Percentiles rank a stretch among this genome's conserved stretches.
Conservation (phyloP, 1,140 invertebrate species). For the Aporrectodea caliginosa region DNA sequence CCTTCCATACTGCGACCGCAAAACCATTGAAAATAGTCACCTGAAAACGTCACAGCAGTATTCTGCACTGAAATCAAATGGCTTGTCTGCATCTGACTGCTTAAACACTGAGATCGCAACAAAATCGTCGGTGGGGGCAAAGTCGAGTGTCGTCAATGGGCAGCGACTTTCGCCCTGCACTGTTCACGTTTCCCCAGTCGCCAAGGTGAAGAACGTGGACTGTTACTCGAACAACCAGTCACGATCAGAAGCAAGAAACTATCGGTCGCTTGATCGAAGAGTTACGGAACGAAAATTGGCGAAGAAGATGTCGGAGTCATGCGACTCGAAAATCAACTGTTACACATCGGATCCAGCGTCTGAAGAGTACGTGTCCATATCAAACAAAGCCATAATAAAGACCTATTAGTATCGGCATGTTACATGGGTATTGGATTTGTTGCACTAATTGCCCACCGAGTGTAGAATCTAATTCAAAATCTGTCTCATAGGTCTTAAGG, state of each 20-base stretch:
- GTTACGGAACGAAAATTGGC: neutral
- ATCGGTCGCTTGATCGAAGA: neutral
- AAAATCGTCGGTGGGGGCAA: neutral
- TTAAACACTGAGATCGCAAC: neutral
- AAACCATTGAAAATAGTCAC: neutral
- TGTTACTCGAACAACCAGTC: neutral
- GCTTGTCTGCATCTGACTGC: neutral
- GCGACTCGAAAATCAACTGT: neutral
- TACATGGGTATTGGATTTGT: too few relatives aligned
- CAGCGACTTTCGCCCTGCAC: neutral
- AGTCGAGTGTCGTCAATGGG: neutral
- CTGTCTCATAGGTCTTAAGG: too few relatives aligned
- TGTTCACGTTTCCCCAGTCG: neutral
- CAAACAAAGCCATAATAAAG: too few relatives aligned
- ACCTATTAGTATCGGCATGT: too few relatives aligned
- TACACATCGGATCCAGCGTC: neutral
- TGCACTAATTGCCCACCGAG: too few relatives aligned
- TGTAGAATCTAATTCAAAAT: too few relatives aligned
- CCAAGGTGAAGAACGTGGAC: neutral
- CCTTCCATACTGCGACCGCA: neutral
- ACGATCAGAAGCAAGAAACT: neutral
- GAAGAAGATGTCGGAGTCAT: neutral
- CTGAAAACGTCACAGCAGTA: neutral
- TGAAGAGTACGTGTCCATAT: neutral
- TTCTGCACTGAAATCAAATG: neutral